Percentiles rank a stretch among this genome's conserved stretches.
Conservation (phyloP, 1,140 invertebrate species). For the Drosophila ambigua region DNA sequence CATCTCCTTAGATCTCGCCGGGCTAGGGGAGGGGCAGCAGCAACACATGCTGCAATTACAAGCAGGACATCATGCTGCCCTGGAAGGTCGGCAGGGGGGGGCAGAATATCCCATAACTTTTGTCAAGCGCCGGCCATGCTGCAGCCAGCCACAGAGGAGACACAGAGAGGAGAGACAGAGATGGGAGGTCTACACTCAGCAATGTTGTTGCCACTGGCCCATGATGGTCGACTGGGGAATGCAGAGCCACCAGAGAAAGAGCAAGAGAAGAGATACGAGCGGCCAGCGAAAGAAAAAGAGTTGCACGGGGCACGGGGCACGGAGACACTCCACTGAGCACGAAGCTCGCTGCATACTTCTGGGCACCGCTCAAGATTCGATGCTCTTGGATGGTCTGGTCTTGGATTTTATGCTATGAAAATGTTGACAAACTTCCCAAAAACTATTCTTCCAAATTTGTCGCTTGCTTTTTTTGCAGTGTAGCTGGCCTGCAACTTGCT, state of each 20-base stretch:
- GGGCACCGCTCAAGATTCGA: background rate
- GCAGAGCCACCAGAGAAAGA: slow-evolving; percentile 14
- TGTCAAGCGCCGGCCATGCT: slow-evolving; percentile 45
- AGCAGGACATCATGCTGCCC: slow-evolving; percentile 4
- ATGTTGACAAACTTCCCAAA: no score
- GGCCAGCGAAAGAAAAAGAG: background rate
- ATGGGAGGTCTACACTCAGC: slow-evolving; percentile 1
- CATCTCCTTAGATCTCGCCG: background rate
- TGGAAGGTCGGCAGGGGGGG: background rate
- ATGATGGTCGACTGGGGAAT: slow-evolving; percentile 52
- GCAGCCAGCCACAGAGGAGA: slow-evolving; percentile 44
- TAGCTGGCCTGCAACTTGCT: slow-evolving; percentile 43
- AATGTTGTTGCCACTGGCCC: slow-evolving; percentile 35
- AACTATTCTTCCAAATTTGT: background rate
- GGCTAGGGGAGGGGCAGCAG: no score
- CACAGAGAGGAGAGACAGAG: background rate
- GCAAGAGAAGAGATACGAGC: background rate
- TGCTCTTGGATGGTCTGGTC: no score
- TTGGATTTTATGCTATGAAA: no score
- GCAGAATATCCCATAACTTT: slow-evolving; percentile 38
- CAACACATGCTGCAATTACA: slow-evolving; percentile 29
- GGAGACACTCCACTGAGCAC: no score
- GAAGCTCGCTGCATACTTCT: background rate
- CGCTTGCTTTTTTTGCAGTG: background rate
- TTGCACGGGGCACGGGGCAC: no score